phyloP scores from a whole-genome alignment of 2,797 vertebrate species.

The Nyctalus aviator region DNA sequence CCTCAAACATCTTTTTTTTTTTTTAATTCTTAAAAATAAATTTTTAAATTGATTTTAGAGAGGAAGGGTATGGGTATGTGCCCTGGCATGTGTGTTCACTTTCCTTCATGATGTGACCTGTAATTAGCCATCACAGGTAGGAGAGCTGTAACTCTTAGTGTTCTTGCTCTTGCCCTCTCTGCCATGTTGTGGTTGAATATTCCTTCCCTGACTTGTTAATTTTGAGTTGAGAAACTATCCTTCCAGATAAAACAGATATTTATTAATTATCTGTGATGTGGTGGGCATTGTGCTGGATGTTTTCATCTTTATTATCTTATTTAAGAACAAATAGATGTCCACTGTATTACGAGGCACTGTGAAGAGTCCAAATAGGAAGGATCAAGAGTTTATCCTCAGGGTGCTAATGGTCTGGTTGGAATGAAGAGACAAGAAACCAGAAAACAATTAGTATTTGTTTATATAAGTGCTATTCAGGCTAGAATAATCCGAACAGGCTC shows the following conservation, averaged over 20 bases:
- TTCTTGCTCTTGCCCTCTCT: neutral
- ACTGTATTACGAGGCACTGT: neutral
- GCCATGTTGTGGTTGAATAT: neutral
- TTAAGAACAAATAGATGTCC: neutral
- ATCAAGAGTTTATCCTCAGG: neutral
- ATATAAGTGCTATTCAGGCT: neutral
- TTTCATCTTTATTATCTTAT: conserved; percentile 1
- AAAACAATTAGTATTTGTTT: neutral
- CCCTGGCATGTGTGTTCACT: neutral
- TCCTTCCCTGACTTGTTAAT: neutral
- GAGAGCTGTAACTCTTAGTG: neutral
- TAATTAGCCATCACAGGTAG: neutral
- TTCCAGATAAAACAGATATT: neutral
- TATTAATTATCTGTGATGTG: neutral
- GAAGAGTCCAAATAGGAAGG: neutral
- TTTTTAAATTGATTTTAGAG: no score
- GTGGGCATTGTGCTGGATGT: neutral
- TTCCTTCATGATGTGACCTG: neutral
- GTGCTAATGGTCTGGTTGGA: neutral
- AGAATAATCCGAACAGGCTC: neutral
- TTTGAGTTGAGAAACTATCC: neutral
- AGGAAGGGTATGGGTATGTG: no score
- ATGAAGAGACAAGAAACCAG: neutral
- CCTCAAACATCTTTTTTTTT: neutral
- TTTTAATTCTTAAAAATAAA: no score